Percentiles rank a stretch among this genome's conserved stretches.
These are phyloP conservation scores for Mastomys natalensis DNA, from an alignment of 2,113 vertebrate species.

Conservation along the genomic window DNA sequence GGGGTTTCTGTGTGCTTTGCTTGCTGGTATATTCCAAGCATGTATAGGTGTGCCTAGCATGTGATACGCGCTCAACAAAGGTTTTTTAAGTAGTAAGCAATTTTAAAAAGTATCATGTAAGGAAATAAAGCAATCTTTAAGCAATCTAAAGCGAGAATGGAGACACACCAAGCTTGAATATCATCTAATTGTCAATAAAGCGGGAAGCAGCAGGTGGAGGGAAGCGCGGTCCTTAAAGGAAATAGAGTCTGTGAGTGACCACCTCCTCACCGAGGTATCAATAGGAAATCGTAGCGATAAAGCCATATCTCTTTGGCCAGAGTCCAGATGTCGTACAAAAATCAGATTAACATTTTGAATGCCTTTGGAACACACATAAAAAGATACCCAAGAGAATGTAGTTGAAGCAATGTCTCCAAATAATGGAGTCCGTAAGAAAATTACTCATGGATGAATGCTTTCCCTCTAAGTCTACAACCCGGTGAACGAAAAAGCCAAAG, in stretches of 20 bases:
- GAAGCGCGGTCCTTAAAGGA: background rate
- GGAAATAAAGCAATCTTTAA: background rate
- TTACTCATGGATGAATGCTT: background rate
- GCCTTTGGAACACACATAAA: background rate
- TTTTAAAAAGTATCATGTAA: background rate
- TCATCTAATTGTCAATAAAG: background rate
- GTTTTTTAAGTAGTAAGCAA: background rate
- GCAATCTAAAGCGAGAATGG: background rate
- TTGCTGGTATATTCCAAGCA: background rate
- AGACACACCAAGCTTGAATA: background rate
- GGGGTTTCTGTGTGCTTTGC: background rate
- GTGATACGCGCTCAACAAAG: background rate
- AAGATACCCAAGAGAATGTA: background rate
- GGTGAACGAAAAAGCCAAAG: background rate
- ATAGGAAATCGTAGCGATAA: background rate
- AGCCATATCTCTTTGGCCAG: background rate
- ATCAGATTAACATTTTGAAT: conserved; percentile 36
- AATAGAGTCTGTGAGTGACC: background rate
- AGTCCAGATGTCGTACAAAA: background rate
- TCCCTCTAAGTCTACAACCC: background rate
- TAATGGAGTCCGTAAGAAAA: background rate
- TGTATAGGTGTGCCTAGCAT: background rate
- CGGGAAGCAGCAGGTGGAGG: background rate
- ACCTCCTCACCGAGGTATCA: background rate
- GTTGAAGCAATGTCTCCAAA: background rate